Base-by-base conservation (phyloP, 2,113 vertebrate species). In the Daboia siamensis region DNA sequence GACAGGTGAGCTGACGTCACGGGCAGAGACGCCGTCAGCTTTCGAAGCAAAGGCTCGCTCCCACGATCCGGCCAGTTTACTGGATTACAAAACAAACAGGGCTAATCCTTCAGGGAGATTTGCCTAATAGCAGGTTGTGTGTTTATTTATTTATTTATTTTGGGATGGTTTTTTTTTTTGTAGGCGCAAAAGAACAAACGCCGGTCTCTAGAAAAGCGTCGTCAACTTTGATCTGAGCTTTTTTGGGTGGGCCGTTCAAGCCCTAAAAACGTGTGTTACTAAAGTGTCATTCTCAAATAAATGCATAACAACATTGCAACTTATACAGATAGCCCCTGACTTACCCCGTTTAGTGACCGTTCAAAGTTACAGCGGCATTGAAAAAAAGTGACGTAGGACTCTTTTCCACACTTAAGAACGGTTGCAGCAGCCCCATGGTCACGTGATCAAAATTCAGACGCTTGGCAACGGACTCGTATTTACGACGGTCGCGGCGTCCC, bases 1-100 rank as follows among this genome's bases (percentile, higher is more conserved):
- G 8, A 5, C 86, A 23, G 59, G 48, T 3, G 46, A 56, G 61
- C 86, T 94, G 93, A 94, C 80, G 64, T 91, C 86, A 55, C 64
- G 12, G 33, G 90, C 90, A 54, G 33, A 93, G 95, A 46, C 88
- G 92, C 92, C 3, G 59, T 95, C 94, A 93, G 91, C 88, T 95
- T 88, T 94, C 92, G 87, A 86, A 93, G 48, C 8, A 12, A 54
- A 93, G 44, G 90, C 93, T 85, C 89, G 90, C 93, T 85, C 89
- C 92, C 88, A 92, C 92, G 90, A 93, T 94, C 92, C 39, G n/a
- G 92, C 93, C 48, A 29, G n/a, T 94, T 93, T 94, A 91, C 90
- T 94, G 87, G 95, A 95, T 96, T 96, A 94, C 93, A 94, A 92
- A 44, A 95, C 93, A 93, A 96, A 74, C 96, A 90, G 26, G 11